Evolutionary conservation across 2,888 invertebrate species (phyloP).

Genomic region (Meta bourneti): DNA sequence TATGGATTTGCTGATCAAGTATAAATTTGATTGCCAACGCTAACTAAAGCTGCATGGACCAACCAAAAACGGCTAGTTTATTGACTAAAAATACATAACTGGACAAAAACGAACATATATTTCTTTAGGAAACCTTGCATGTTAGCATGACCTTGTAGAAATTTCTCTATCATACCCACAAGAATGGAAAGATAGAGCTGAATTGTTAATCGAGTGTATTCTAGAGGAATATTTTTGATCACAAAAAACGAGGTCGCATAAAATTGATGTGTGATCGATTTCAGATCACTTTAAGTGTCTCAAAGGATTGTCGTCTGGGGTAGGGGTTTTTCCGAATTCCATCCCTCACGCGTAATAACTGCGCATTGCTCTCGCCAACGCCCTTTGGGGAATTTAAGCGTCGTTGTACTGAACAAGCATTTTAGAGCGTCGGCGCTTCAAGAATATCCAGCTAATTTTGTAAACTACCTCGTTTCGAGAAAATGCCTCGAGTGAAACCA

Average conservation of each 20-base stretch:
- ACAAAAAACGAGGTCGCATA: slow-evolving; percentile 45
- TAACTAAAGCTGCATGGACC: too few species aligned
- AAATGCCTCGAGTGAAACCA: neutral
- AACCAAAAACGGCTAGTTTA: too few species aligned
- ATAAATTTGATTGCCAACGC: too few species aligned
- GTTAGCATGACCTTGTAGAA: too few species aligned
- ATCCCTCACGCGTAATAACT: slow-evolving; percentile 49
- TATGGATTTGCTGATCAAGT: too few species aligned
- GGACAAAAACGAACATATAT: too few species aligned
- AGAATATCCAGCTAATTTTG: neutral
- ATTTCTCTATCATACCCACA: too few species aligned
- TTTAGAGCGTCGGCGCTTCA: neutral
- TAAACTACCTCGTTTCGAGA: neutral
- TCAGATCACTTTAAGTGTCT: slow-evolving; percentile 40
- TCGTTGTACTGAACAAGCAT: slow-evolving; percentile 38
- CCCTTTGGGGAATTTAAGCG: slow-evolving; percentile 52
- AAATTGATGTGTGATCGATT: slow-evolving; percentile 56
- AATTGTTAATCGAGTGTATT: neutral
- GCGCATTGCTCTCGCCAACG: slow-evolving; percentile 65
- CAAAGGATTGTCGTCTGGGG: slow-evolving; percentile 37
- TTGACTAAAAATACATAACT: too few species aligned
- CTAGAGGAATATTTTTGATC: slow-evolving; percentile 26
- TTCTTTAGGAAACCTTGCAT: too few species aligned
- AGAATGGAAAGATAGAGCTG: too few species aligned
- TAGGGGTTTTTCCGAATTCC: slow-evolving; percentile 13